These are phyloP conservation scores for Climacteris rufus DNA, from an alignment of 2,113 vertebrate genomes.

Conservation along the genomic window DNA sequence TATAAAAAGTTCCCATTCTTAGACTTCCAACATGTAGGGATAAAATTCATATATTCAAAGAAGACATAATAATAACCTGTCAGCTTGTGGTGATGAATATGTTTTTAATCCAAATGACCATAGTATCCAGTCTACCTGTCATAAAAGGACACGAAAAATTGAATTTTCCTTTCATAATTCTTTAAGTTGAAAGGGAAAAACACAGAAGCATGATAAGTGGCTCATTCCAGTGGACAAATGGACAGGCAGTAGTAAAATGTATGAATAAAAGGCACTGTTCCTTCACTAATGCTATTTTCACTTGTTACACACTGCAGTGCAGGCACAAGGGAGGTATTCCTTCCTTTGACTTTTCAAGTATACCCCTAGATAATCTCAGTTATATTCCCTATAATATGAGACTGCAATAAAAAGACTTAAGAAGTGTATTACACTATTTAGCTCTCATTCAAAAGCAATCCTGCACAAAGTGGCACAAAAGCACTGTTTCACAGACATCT, in stretches of 20 bases:
- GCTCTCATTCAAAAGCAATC: slow-evolving; percentile 13
- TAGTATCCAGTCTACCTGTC: slow-evolving; percentile 72
- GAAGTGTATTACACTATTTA: background rate
- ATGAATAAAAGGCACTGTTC: slow-evolving; percentile 63
- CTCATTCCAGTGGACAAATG: slow-evolving; percentile 74
- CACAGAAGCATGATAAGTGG: slow-evolving; percentile 68
- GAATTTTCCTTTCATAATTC: slow-evolving; percentile 77
- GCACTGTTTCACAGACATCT: background rate
- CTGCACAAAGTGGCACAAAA: background rate
- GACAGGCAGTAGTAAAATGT: slow-evolving; percentile 56
- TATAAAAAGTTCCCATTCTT: slow-evolving; percentile 75
- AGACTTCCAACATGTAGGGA: slow-evolving; percentile 59
- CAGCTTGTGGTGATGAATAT: slow-evolving; percentile 67
- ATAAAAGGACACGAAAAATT: slow-evolving; percentile 68
- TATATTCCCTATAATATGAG: background rate
- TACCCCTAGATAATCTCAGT: background rate
- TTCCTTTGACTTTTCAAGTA: background rate
- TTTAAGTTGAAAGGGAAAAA: slow-evolving; percentile 69
- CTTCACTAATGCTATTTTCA: slow-evolving; percentile 62
- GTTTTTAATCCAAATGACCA: slow-evolving; percentile 82
- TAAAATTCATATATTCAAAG: slow-evolving; percentile 82
- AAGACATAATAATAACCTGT: slow-evolving; percentile 75
- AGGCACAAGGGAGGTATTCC: background rate
- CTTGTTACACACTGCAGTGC: slow-evolving; percentile 48
- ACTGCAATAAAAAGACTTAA: background rate